These are phyloP conservation scores for Ophion ventricosus DNA, from an alignment of 2,888 invertebrate species.

Conservation along the genomic window DNA sequence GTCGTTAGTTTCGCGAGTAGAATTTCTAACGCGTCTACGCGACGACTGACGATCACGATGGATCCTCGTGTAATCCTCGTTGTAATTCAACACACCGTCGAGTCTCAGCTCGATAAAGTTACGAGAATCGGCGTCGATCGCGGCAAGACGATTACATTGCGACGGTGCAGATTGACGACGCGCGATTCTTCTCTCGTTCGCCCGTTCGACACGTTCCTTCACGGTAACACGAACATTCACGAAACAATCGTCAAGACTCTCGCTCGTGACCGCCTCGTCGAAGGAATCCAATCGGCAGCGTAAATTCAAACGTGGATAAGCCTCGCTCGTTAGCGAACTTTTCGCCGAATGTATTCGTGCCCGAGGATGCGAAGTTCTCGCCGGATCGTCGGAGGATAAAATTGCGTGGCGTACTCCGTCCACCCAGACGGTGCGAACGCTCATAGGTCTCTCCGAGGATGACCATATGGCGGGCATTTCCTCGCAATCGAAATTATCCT, in stretches of 20 bases:
- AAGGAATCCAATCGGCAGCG: slow-evolving; percentile 63
- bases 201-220: slow-evolving; percentile 68
- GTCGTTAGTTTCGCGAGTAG: background rate
- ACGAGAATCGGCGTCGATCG: slow-evolving; percentile 11
- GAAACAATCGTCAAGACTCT: slow-evolving; percentile 74
- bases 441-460: slow-evolving; percentile 85
- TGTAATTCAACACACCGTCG: slow-evolving; percentile 51
- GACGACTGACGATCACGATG: slow-evolving; percentile 37
- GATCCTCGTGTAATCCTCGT: slow-evolving; percentile 14
- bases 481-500: background rate
- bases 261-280: slow-evolving; percentile 64
- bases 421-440: slow-evolving; percentile 87
- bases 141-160: slow-evolving; percentile 45
- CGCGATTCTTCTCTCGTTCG: slow-evolving; percentile 63
- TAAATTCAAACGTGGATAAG: slow-evolving; percentile 70
- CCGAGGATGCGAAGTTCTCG: slow-evolving; percentile 71
- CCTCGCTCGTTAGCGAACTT: slow-evolving; percentile 69
- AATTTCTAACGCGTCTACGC: background rate
- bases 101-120: slow-evolving; percentile 57
- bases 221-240: slow-evolving; percentile 76
- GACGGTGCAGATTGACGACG: slow-evolving; percentile 76
- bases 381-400: slow-evolving; percentile 87
- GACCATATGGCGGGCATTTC: slow-evolving; percentile 85
- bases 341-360: slow-evolving; percentile 71
- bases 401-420: slow-evolving; percentile 89